Conservation (phyloP, 2,888 invertebrate genomes). For the Entomobrya proxima region DNA sequence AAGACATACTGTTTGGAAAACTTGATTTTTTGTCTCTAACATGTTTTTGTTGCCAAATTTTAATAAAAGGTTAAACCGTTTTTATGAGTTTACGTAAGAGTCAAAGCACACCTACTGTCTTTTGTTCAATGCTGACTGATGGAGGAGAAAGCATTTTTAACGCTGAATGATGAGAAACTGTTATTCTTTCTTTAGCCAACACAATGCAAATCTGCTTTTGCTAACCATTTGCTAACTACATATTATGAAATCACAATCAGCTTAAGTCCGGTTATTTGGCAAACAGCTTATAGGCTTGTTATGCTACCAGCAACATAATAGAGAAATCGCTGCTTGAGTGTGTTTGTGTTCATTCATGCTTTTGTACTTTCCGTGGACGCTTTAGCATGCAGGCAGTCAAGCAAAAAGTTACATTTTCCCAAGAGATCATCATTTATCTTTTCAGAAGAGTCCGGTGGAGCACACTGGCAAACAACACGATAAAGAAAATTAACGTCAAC, state of each 20-base stretch:
- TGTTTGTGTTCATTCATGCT: not conserved
- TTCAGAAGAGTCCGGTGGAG: conserved; percentile 37
- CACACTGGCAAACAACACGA: conserved; percentile 14
- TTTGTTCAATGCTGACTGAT: too few relatives aligned
- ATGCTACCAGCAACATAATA: not conserved
- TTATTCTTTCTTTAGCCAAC: too few relatives aligned
- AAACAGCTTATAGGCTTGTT: not conserved
- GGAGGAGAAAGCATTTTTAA: too few relatives aligned
- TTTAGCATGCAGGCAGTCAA: conserved; percentile 17
- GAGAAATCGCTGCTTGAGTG: not conserved
- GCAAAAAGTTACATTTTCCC: conserved; percentile 39
- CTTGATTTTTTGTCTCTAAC: too few relatives aligned
- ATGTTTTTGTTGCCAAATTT: too few relatives aligned
- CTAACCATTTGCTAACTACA: not conserved
- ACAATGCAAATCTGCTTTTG: too few relatives aligned
- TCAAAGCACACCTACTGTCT: too few relatives aligned
- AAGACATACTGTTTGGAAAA: too few relatives aligned
- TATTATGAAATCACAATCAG: conserved; percentile 8
- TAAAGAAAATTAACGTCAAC: conserved; percentile 69
- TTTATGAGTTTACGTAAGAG: too few relatives aligned
- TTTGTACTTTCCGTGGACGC: conserved; percentile 11
- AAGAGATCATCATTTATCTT: conserved; percentile 51
- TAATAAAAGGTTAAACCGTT: too few relatives aligned
- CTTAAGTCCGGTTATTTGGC: not conserved
- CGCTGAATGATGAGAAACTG: too few relatives aligned